A percentile compares a stretch with the other conserved stretches of the same genome.
These are phyloP conservation scores for Ericerus pela DNA, from an alignment of 1,140 invertebrate genomes.

Conservation along the genomic window DNA sequence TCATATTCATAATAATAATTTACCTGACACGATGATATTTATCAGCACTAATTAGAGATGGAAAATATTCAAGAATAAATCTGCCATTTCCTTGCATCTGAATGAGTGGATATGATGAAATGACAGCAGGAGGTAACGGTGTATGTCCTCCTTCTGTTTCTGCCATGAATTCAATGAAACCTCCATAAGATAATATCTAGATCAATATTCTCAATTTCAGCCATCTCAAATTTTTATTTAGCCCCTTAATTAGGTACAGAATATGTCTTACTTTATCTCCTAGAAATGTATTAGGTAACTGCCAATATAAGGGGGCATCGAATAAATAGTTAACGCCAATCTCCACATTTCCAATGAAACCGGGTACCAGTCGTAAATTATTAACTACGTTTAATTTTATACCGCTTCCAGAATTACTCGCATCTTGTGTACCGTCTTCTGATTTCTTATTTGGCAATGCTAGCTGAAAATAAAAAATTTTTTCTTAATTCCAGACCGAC, in stretches of 20 bases:
- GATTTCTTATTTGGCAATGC: conserved; percentile 33
- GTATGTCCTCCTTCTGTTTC: conserved; percentile 43
- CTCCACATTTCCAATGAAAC: conserved; percentile 43
- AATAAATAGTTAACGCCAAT: conserved; percentile 47
- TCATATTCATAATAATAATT: too few relatives aligned
- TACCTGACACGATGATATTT: conserved; percentile 47
- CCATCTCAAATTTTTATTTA: not conserved
- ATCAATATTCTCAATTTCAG: conserved; percentile 9
- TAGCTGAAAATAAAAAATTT: conserved; percentile 31
- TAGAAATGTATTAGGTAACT: conserved; percentile 61
- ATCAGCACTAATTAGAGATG: conserved; percentile 29
- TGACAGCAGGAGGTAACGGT: conserved; percentile 39
- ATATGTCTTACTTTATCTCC: conserved; percentile 57
- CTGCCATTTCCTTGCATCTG: conserved; percentile 64
- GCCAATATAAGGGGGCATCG: conserved; percentile 71
- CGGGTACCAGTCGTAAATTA: conserved; percentile 49
- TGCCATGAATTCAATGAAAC: conserved; percentile 64
- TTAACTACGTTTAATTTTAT: conserved; percentile 38
- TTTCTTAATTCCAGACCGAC: too few relatives aligned
- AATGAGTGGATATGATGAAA: conserved; percentile 59
- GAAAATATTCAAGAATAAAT: conserved; percentile 62
- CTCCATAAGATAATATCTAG: conserved; percentile 80
- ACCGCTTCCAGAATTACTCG: conserved; percentile 1
- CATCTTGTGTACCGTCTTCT: conserved; percentile 21
- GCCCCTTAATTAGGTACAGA: not conserved